phyloP scores from a whole-genome alignment of 2,797 vertebrate genomes.

The Pseudomugil gertrudae region DNA sequence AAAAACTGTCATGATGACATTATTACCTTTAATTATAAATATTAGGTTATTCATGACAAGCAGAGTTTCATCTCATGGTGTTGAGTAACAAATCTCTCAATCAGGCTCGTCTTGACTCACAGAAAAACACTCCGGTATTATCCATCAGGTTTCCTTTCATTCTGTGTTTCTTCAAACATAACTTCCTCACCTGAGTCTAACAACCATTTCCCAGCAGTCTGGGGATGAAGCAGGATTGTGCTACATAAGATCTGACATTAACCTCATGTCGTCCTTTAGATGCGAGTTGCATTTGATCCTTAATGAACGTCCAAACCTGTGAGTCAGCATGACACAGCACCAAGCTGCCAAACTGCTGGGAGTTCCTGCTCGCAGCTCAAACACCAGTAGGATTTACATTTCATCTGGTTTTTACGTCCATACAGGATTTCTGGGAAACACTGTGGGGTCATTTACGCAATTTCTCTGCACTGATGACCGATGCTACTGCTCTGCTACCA shows the following conservation, averaged over 20 bases:
- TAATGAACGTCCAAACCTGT: slow-evolving; percentile 33
- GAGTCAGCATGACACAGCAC: slow-evolving; percentile 61
- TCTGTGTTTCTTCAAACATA: not conserved
- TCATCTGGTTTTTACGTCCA: slow-evolving; percentile 26
- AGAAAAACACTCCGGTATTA: too few species aligned
- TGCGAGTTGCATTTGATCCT: slow-evolving; percentile 47
- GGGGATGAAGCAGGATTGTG: slow-evolving; percentile 25
- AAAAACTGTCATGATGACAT: too few species aligned
- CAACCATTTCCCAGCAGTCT: slow-evolving; percentile 16
- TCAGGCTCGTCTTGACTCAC: too few species aligned
- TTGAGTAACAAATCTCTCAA: too few species aligned
- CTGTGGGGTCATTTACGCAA: slow-evolving; percentile 25
- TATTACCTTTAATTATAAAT: too few species aligned
- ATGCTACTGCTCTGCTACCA: slow-evolving; percentile 34
- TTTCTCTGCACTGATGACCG: slow-evolving; percentile 39
- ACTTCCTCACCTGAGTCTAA: slow-evolving; percentile 13
- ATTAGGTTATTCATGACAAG: too few species aligned
- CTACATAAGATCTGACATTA: slow-evolving; percentile 47
- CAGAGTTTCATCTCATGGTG: too few species aligned
- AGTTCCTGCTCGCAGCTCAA: slow-evolving; percentile 34
- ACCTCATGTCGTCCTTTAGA: slow-evolving; percentile 45
- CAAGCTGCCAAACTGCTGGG: slow-evolving; percentile 47
- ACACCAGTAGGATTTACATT: slow-evolving; percentile 31
- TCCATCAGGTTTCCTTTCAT: not conserved
- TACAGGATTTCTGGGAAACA: slow-evolving; percentile 3